These are phyloP conservation scores for Halcyon malimbica DNA, from an alignment of 2,113 vertebrate genomes.

Conservation along the genomic window DNA sequence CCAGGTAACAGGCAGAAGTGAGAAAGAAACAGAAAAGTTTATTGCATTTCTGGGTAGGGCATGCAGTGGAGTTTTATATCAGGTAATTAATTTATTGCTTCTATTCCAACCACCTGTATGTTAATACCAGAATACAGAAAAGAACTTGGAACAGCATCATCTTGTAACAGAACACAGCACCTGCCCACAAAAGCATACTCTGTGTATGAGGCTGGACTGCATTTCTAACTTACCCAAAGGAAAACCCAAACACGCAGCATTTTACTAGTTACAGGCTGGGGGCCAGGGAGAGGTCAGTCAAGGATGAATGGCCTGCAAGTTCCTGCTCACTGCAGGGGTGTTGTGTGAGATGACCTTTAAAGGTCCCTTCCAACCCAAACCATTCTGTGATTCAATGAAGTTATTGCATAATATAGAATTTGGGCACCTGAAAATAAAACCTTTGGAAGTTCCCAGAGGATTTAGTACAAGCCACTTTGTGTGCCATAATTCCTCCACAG, in stretches of 20 bases:
- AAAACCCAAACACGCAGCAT: neutral
- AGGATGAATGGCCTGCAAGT: neutral
- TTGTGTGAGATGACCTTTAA: neutral
- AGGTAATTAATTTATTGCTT: neutral
- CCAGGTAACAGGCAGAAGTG: neutral
- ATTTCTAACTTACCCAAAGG: neutral
- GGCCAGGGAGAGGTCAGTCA: neutral
- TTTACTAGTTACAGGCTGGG: neutral
- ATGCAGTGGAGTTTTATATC: neutral
- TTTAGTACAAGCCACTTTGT: rapidly evolving
- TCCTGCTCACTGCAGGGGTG: neutral
- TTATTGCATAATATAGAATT: neutral
- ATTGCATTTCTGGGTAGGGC: neutral
- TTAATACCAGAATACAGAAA: neutral
- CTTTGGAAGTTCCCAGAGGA: neutral
- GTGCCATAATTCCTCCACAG: rapidly evolving
- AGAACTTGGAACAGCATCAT: neutral
- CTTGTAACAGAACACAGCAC: neutral
- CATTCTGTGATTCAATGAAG: too few relatives aligned
- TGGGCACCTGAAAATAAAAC: neutral
- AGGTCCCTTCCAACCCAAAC: neutral
- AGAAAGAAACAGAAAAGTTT: neutral
- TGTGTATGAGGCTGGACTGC: neutral
- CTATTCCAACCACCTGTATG: neutral
- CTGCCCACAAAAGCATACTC: rapidly evolving